Evolutionary conservation across 2,797 vertebrate species (phyloP), one percentile per base, ranked within the genome.

Genomic region (Diplodus puntazzo): DNA sequence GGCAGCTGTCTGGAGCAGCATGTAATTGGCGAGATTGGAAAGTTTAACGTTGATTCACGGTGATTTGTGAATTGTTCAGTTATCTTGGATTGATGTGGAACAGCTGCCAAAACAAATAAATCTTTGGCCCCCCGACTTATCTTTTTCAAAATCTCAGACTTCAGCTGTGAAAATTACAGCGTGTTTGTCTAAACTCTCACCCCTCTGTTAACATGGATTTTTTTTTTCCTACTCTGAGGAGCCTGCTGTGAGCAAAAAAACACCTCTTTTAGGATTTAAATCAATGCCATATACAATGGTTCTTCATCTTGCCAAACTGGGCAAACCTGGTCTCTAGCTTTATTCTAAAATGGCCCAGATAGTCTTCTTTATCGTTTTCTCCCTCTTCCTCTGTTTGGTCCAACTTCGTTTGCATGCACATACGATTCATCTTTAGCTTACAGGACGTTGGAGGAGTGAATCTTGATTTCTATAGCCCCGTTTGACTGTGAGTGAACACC

Each of bases 101-200:
- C 57, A 71, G 71, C 57, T 66, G 58, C 69, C 63, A 65, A 62
- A 57, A 66, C 65, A 82, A 87, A 89, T 78, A 86, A 63, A 87
- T 87, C 76, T 81, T 78, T 84, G 82, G 64, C 64, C 77, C 72
- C 82, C 64, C 39, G 68, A 77, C 70, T 67, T 30, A 25, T 72
- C 30, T 6, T 46, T 57, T 73, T 75, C 62, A 23, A 85, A 59
- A 78, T 73, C 43, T 83, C 52, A 30, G 77, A 45, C 46, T 30
- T 81, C 50, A 16, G 57, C 17, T 52, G 66, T 68, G 77, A 77
- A 82, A 87, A 87, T 82, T 27, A 63, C 59, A 5, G n/a, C 75
- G 39, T 70, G 60, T 79, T 81, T 59, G 34, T 58, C 48, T 68
- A 23, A 50, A 75, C 13, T 75, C 65, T 34, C 42, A 30, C 45